Percentiles rank a stretch among this genome's conserved stretches.
Evolutionary conservation across 2,113 vertebrate genomes (phyloP).

Genomic region (Plecturocebus donacophilus): DNA sequence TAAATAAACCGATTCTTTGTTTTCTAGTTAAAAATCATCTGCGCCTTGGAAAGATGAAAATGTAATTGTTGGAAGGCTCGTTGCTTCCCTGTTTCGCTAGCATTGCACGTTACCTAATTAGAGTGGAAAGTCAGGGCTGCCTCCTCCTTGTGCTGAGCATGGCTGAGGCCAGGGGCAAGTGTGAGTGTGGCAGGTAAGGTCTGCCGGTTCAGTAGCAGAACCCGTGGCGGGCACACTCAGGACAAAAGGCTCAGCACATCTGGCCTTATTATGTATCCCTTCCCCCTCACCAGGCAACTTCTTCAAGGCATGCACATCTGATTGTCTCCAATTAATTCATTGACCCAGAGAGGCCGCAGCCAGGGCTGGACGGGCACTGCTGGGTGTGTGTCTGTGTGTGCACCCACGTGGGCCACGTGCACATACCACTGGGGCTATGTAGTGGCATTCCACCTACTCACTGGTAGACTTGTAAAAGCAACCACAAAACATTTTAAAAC

Average conservation of each 20-base stretch:
- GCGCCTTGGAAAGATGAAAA: slow-evolving; percentile 54
- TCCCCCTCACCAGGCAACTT: neutral
- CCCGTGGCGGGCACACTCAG: neutral
- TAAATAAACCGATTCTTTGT: slow-evolving; percentile 48
- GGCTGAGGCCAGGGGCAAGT: neutral
- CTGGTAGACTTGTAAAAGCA: neutral
- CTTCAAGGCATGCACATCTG: neutral
- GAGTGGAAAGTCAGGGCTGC: neutral
- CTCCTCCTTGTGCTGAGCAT: neutral
- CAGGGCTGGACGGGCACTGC: neutral
- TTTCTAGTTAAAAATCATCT: neutral
- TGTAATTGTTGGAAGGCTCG: neutral
- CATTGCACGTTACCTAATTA: neutral
- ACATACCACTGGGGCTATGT: neutral
- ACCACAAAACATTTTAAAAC: slow-evolving; percentile 33
- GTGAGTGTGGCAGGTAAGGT: slow-evolving; percentile 10
- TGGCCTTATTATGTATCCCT: neutral
- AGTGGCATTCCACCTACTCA: neutral
- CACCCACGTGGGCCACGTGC: rapidly evolving
- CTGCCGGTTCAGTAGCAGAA: neutral
- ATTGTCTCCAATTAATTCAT: neutral
- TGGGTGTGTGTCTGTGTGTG: neutral
- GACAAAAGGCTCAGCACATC: slow-evolving; percentile 19
- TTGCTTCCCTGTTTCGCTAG: neutral
- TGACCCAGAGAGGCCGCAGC: neutral